Base-by-base conservation (phyloP, 2,113 vertebrate species). In the Lophotis ruficrista region DNA sequence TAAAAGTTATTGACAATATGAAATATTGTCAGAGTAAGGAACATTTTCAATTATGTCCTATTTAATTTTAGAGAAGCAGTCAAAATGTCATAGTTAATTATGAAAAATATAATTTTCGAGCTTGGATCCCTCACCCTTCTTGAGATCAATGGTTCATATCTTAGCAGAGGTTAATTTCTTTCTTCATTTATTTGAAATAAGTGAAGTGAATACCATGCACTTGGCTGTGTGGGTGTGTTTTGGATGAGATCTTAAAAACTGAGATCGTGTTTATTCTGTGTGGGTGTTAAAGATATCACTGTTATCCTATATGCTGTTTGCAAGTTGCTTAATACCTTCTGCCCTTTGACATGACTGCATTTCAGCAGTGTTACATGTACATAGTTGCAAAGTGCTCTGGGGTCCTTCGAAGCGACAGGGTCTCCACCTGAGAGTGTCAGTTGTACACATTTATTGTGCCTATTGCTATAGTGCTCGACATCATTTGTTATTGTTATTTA, bases 181-280 rank as follows among this genome's bases (percentile, higher is more conserved):
- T 69, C 43, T 83, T 91, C 48, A 30, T 84, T 83, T 89, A 20
- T 85, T 33, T 72, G 70, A 93, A 95, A 41, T 77, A 68, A 91
- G 22, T 79, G 83, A 85, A 65, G 48, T 25, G 73, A 85, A 84
- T 87, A 53, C 45, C n/a, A 1, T 50, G 16, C 57, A 62, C 62
- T 94, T 79, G 78, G 7, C 70, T 85, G 6, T 58, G 84, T 90
- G 78, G 92, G 87, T 77, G 66, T 93, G 57, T 94, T 95, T 93
- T 96, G 90, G 84, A 93, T 72, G 61, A 65, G 73, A 43, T 53
- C 41, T 80, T 69, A 71, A 89, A 94, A 94, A 77, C 41, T 57
- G 81, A 88, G 89, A 83, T 85, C 50, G 50, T 88, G 41, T 94
- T 96, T 94, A 68, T 96, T 85, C 53, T 90, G 20, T 30, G 73